Percentiles rank a stretch among this genome's conserved stretches.
These are phyloP conservation scores for Ostrea denselamellosa DNA, from an alignment of 1,140 invertebrate species.

Conservation along the genomic window DNA sequence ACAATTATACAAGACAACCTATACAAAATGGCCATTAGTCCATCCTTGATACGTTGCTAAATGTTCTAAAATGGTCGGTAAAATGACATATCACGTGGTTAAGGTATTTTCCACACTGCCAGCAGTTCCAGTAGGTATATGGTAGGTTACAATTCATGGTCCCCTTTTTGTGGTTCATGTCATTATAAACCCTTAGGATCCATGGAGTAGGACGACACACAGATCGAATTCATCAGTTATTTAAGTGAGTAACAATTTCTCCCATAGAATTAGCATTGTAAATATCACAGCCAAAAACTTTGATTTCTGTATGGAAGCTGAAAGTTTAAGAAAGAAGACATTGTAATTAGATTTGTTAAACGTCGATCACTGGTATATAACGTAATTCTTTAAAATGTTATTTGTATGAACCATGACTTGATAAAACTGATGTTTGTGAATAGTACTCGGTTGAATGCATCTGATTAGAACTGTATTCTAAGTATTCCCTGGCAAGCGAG, in stretches of 20 bases:
- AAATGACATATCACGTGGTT: not conserved
- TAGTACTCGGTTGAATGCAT: too few relatives aligned
- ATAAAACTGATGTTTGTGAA: too few relatives aligned
- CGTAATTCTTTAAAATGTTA: too few relatives aligned
- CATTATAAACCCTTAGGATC: not conserved
- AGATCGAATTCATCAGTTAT: not conserved
- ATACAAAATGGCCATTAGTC: not conserved
- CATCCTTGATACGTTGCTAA: not conserved
- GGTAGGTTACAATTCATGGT: not conserved
- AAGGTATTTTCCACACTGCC: not conserved
- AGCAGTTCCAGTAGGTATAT: not conserved
- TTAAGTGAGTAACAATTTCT: constrained; percentile 1
- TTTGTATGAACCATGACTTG: too few relatives aligned
- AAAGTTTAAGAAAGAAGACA: not conserved
- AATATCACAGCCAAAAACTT: constrained; percentile 27
- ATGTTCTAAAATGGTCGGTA: not conserved
- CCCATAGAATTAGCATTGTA: constrained; percentile 15
- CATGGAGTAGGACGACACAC: not conserved
- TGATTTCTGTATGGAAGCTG: constrained; percentile 32
- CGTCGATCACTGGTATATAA: too few relatives aligned
- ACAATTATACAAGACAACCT: not conserved
- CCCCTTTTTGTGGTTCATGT: constrained; percentile 3
- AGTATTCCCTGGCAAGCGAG: too few relatives aligned
- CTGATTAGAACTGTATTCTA: too few relatives aligned
- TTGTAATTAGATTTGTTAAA: too few relatives aligned